These are phyloP conservation scores for Gasterosteus nipponicus DNA, from an alignment of 2,113 vertebrate genomes.

Conservation along the genomic window DNA sequence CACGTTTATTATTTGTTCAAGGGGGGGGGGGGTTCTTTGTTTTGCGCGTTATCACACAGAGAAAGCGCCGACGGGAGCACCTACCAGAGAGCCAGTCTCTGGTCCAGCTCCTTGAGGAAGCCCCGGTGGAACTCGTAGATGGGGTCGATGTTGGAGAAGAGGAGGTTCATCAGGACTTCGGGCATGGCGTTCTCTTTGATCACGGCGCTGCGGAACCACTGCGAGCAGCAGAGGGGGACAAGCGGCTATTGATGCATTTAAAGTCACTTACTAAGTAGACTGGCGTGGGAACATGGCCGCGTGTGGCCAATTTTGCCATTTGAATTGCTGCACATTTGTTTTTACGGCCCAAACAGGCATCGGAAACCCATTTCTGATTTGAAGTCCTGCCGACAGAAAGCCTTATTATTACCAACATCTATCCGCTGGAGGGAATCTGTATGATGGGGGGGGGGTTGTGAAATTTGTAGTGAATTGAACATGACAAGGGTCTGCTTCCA, in stretches of 20 bases:
- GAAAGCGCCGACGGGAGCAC: not conserved
- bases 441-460: not conserved
- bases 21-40: not conserved
- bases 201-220: slow-evolving; percentile 96
- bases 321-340: not conserved
- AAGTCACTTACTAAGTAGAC: not conserved
- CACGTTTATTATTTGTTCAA: not conserved
- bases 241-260: not conserved
- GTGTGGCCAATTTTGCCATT: not conserved
- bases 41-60: not conserved
- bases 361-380: not conserved
- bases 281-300: not conserved
- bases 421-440: too few species aligned
- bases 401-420: not conserved
- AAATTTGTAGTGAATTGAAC: not conserved
- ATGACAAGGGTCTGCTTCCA: not conserved
- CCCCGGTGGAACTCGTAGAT: slow-evolving; percentile 94
- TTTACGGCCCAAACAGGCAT: too few species aligned
- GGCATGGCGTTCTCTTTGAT: slow-evolving; percentile 92
- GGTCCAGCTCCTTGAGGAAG: slow-evolving; percentile 93
- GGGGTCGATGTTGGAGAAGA: slow-evolving; percentile 95
- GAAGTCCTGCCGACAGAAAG: not conserved
- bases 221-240: slow-evolving; percentile 24
- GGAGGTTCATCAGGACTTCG: slow-evolving; percentile 87
- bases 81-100: slow-evolving; percentile 92